These are phyloP conservation scores for Eupristina koningsbergeri DNA, from an alignment of 1,140 invertebrate species.

Conservation along the genomic window DNA sequence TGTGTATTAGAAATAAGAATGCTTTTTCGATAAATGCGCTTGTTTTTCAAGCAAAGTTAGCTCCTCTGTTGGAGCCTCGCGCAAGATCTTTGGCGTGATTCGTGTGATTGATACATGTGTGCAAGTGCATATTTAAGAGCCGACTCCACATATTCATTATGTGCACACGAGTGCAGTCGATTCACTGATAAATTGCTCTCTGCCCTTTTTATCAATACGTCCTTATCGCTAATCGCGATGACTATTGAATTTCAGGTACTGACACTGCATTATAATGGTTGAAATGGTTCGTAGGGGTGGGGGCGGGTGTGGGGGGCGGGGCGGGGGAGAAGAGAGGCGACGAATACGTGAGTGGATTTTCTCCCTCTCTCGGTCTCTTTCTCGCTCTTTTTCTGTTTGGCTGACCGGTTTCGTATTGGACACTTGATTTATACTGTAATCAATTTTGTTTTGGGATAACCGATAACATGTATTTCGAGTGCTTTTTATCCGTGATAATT, in stretches of 20 bases:
- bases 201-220: conserved; percentile 30
- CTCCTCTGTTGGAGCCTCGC: neutral
- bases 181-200: conserved; percentile 30
- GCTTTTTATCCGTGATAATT: conserved; percentile 43
- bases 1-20: conserved; percentile 3
- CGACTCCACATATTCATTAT: neutral
- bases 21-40: neutral
- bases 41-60: neutral
- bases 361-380: neutral
- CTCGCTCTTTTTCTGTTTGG: conserved; percentile 13
- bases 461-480: conserved; percentile 36
- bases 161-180: neutral
- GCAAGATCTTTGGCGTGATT: neutral
- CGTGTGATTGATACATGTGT: neutral
- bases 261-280: conserved; percentile 15
- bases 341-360: neutral
- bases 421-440: conserved; percentile 48
- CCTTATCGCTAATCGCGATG: conserved; percentile 41
- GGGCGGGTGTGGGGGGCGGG: too few relatives aligned
- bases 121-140: neutral
- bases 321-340: too few relatives aligned
- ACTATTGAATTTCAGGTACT: conserved; percentile 39
- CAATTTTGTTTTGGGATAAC: conserved; percentile 38
- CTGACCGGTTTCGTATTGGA: conserved; percentile 1
- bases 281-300: neutral